Conservation (phyloP, 2,113 vertebrate species). For the Eubucco bourcierii region DNA sequence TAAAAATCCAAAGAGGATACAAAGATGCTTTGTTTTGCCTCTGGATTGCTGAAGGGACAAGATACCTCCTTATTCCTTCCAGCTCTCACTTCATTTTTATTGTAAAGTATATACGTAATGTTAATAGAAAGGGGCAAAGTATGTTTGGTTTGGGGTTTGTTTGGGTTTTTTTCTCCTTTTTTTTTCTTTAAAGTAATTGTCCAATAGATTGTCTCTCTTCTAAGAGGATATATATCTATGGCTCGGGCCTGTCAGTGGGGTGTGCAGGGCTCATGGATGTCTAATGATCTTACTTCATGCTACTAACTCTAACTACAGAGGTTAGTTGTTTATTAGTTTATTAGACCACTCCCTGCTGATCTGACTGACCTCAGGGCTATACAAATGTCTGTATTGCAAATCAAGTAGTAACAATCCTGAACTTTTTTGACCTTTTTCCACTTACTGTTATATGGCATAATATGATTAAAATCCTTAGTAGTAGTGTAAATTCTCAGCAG, state of each 20-base stretch:
- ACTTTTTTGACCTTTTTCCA: background rate
- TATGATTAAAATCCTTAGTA: background rate
- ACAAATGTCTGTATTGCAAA: background rate
- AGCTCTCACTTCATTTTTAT: background rate
- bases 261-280: background rate
- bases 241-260: background rate
- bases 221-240: background rate
- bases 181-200: background rate
- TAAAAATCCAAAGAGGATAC: background rate
- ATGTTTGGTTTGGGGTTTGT: no score
- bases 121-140: background rate
- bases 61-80: background rate
- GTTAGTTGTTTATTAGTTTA: background rate
- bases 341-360: background rate
- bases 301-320: background rate
- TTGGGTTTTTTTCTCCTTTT: no score
- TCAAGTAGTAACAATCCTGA: background rate
- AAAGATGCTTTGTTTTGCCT: background rate
- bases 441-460: background rate
- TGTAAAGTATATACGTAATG: background rate
- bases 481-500: background rate
- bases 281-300: background rate
- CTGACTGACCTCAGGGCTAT: background rate
- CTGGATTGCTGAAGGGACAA: background rate
- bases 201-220: background rate